Conservation (phyloP, 2,888 invertebrate species). For the Dasysyrphus tricinctus region DNA sequence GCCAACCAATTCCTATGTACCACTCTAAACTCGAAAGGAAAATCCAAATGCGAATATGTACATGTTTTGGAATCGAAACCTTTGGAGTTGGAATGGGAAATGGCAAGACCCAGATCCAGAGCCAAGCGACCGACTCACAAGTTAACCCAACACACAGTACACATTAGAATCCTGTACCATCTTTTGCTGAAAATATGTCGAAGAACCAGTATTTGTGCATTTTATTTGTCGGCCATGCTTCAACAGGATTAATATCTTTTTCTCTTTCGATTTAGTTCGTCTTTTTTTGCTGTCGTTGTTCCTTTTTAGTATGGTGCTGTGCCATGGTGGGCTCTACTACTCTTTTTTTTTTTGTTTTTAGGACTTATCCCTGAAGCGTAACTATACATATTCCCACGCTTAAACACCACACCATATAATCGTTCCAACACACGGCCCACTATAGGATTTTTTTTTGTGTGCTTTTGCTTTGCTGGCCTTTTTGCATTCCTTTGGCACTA, state of each 20-base stretch:
- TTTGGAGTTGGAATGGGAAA: not conserved
- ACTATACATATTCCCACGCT: slow-evolving; percentile 75
- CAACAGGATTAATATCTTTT: slow-evolving; percentile 69
- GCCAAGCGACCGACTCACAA: slow-evolving; percentile 11
- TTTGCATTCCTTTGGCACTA: slow-evolving; percentile 71
- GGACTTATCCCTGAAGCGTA: slow-evolving; percentile 64
- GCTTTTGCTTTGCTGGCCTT: slow-evolving; percentile 28
- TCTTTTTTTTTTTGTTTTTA: slow-evolving; percentile 57
- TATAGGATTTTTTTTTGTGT: slow-evolving; percentile 29
- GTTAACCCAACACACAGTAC: not conserved
- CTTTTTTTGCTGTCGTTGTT: slow-evolving; percentile 6
- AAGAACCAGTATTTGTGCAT: slow-evolving; percentile 72
- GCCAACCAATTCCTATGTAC: not conserved
- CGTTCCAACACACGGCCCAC: slow-evolving; percentile 50
- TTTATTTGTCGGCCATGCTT: slow-evolving; percentile 49
- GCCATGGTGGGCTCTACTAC: not conserved
- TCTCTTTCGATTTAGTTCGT: slow-evolving; percentile 35
- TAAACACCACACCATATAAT: slow-evolving; percentile 52
- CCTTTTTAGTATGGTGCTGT: slow-evolving; percentile 13
- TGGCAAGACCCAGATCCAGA: slow-evolving; percentile 9
- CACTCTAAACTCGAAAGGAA: not conserved
- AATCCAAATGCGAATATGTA: slow-evolving; percentile 34
- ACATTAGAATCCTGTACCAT: slow-evolving; percentile 43
- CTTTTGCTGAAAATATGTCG: slow-evolving; percentile 50
- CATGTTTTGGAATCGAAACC: slow-evolving; percentile 45